A percentile compares a stretch with the other conserved stretches of the same genome.
Conservation (phyloP, 2,113 vertebrate genomes). For the Tychaedon coryphoeus region DNA sequence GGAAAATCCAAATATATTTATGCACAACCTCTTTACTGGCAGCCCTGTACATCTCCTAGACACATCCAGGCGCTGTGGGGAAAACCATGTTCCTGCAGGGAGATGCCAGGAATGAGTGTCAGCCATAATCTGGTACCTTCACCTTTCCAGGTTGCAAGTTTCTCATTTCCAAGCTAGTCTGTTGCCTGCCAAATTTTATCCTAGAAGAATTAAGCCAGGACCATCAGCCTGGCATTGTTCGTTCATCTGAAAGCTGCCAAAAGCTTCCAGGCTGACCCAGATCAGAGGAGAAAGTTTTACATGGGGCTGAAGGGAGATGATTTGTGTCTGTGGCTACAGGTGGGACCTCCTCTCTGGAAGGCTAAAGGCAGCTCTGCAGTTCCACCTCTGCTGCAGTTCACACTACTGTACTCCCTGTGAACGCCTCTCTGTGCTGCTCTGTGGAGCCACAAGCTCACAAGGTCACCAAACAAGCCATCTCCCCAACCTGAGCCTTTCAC, state of each 20-base stretch:
- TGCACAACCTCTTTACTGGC: not conserved
- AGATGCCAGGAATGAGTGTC: not conserved
- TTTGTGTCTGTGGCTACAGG: not conserved
- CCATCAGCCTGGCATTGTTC: not conserved
- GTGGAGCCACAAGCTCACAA: accelerated
- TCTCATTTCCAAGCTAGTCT: not conserved
- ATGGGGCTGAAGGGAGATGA: not conserved
- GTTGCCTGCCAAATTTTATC: not conserved
- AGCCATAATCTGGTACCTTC: not conserved
- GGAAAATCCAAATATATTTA: not conserved
- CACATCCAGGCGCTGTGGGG: not conserved
- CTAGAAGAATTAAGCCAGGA: not conserved
- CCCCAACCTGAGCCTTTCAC: not conserved
- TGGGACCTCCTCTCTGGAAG: not conserved
- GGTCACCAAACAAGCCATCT: not conserved
- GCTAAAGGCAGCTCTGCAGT: not conserved
- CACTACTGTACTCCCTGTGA: accelerated
- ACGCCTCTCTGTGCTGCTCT: accelerated
- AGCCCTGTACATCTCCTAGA: not conserved
- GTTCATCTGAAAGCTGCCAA: not conserved
- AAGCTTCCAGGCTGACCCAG: not conserved
- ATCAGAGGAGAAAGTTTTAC: not conserved
- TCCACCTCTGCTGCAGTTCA: not conserved
- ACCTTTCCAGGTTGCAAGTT: not conserved
- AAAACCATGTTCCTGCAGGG: not conserved